Base-by-base conservation (phyloP, 2,797 vertebrate species). In the Sebastes miniatus region DNA sequence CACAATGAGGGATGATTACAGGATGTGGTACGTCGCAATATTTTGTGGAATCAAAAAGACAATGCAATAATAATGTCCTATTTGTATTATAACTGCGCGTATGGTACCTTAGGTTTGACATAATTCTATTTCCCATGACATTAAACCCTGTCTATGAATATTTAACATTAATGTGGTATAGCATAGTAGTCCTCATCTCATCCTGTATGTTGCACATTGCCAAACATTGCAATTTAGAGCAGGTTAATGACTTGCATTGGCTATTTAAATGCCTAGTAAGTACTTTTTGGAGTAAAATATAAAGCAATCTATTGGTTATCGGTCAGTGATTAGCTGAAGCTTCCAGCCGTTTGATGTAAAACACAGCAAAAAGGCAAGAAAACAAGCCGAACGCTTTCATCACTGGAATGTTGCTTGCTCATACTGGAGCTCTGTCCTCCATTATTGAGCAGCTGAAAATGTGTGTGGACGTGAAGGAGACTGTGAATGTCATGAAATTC, bases 401-500 rank as follows among this genome's bases (percentile, higher is more conserved):
- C 77, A 6, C 50, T n/a, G 61, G 52, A 16, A 27, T 39, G 75
- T 31, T 29, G 83, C 85, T 66, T 1, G 79, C 81, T 83, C 79
- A 27, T 5, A n/a, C 70, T 8, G 64, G 69, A 64, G 73, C 81
- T 50, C 57, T 1, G 58, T 85, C 76, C 81, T 85, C 79, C 78
- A 56, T 78, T 18, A 84, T 65, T 4, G 79, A 87, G 84, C 71
- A 34, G 83, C 82, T 75, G 74, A 59, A 75, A 69, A 62, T 63
- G 83, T 32, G 58, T 67, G 74, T 10, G 80, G 74, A 87, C 14
- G 68, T 87, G 82, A 89, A 89, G 87, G 87, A 87, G 91, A 88
- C 83, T 84, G 73, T 85, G 83, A 88, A 89, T 86, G 86, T 89
- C 89, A 89, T 34, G 65, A 74, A 69, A 86, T 87, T 75, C 84